Evolutionary conservation across 2,888 invertebrate genomes (phyloP).

Genomic region (Luperina nickerlii): DNA sequence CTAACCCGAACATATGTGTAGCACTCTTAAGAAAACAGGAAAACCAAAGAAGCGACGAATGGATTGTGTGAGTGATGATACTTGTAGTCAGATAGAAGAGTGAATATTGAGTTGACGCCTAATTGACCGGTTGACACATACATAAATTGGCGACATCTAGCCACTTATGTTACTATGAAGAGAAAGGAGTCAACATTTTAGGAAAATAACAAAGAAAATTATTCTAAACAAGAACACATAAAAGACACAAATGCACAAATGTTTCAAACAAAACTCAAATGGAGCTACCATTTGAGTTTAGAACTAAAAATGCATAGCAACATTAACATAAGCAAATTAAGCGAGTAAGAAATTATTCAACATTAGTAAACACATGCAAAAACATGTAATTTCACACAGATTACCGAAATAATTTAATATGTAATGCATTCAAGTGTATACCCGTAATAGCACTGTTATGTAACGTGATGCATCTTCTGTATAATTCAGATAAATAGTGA

Average conservation of each 20-base stretch:
- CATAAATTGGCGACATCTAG: background rate
- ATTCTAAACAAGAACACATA: background rate
- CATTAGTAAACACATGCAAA: conserved; percentile 18
- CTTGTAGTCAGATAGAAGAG: background rate
- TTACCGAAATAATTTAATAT: conserved; percentile 50
- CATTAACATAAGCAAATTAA: background rate
- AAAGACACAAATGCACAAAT: background rate
- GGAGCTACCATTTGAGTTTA: too few species aligned
- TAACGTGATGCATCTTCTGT: conserved; percentile 46
- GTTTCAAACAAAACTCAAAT: background rate
- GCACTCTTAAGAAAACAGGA: background rate
- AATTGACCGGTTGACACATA: too few species aligned
- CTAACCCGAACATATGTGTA: background rate
- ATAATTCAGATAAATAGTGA: conserved; percentile 15
- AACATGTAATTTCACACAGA: conserved; percentile 30
- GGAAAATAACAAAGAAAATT: background rate
- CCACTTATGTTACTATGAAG: background rate
- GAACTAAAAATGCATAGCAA: background rate
- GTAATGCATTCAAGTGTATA: conserved; percentile 44
- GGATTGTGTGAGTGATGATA: background rate
- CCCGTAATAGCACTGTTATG: conserved; percentile 25
- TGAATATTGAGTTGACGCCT: background rate
- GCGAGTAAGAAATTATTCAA: conserved; percentile 9
- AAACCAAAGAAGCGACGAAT: background rate
- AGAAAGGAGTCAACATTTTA: background rate